A percentile compares a stretch with the other conserved stretches of the same genome.
These are phyloP conservation scores for Eira barbara DNA, from an alignment of 2,113 vertebrate species.

Conservation along the genomic window DNA sequence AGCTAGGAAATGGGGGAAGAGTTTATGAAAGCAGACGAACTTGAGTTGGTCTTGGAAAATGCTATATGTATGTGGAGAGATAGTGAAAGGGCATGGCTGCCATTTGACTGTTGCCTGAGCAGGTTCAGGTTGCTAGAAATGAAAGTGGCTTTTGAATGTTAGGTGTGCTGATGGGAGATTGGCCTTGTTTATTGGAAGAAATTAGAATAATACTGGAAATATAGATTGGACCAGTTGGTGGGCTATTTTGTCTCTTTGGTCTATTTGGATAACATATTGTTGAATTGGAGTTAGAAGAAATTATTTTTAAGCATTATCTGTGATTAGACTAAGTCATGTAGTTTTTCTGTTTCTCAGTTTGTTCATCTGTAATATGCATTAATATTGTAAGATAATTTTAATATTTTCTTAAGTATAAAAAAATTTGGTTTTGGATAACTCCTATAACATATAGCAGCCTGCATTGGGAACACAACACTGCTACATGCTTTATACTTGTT, in stretches of 20 bases:
- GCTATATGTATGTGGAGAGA: background rate
- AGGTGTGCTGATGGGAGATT: background rate
- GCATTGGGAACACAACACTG: background rate
- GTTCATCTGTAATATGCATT: background rate
- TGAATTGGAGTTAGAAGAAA: background rate
- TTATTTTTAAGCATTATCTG: background rate
- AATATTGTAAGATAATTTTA: background rate
- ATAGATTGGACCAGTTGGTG: background rate
- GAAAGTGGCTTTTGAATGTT: background rate
- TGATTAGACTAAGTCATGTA: background rate
- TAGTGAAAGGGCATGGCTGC: background rate
- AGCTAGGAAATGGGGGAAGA: background rate
- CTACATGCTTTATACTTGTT: background rate
- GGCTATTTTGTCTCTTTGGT: background rate
- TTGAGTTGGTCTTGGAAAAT: background rate
- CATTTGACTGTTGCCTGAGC: background rate
- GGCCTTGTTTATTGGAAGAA: background rate
- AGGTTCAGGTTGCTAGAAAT: background rate
- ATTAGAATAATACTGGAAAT: background rate
- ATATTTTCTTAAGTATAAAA: background rate
- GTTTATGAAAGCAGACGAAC: background rate
- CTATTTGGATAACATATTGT: background rate
- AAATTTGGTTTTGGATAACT: background rate
- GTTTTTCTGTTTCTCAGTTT: background rate
- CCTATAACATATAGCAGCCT: background rate